phyloP scores from a whole-genome alignment of 2,113 vertebrate species.

The Microcebus tavaratra region DNA sequence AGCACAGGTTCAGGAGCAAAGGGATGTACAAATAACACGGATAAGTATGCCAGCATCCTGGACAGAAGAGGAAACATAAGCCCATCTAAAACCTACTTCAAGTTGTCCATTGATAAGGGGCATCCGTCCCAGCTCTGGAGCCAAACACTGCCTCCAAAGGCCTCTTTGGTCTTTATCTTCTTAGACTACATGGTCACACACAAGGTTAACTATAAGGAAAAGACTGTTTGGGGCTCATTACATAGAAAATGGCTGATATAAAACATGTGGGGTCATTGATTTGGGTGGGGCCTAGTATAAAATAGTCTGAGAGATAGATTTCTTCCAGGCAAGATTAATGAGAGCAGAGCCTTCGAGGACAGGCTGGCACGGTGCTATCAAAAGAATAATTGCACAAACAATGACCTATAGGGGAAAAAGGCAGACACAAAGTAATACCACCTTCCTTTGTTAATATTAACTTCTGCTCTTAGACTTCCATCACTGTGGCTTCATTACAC shows the following conservation, averaged over 20 bases:
- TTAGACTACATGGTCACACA: neutral
- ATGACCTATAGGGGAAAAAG: neutral
- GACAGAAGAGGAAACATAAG: neutral
- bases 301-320: neutral
- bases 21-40: neutral
- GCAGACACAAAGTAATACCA: neutral
- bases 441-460: neutral
- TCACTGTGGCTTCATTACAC: neutral
- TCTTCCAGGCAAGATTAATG: constrained; percentile 15
- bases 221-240: constrained; percentile 13
- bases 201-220: neutral
- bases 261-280: neutral
- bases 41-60: neutral
- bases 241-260: neutral
- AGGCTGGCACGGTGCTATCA: neutral
- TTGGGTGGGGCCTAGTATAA: neutral
- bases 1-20: neutral
- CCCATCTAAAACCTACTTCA: neutral
- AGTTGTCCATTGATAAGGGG: neutral
- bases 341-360: neutral
- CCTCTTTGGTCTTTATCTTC: neutral
- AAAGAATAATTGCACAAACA: neutral
- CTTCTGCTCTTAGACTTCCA: neutral
- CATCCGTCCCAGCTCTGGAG: neutral
- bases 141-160: neutral